Percentiles rank a stretch among this genome's conserved stretches.
Evolutionary conservation across 2,113 vertebrate species (phyloP).

Genomic region (Onychorhynchus coronatus): DNA sequence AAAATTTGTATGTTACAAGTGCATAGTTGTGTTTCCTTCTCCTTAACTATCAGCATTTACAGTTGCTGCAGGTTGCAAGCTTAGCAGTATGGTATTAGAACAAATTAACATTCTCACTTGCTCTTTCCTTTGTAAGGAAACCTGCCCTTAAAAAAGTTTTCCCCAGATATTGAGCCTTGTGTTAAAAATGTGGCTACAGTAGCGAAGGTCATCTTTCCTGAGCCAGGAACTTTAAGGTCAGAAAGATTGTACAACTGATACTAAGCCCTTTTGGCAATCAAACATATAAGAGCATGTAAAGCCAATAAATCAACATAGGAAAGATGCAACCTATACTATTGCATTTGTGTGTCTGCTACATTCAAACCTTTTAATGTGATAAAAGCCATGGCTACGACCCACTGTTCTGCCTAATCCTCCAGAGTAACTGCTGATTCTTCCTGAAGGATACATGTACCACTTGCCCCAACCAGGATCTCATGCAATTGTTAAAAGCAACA

Average conservation of each 20-base stretch:
- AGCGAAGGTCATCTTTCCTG: conserved; percentile 78
- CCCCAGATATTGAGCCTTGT: conserved; percentile 40
- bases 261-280: conserved; percentile 78
- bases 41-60: conserved; percentile 45
- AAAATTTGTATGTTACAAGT: conserved; percentile 71
- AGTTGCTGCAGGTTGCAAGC: conserved; percentile 66
- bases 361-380: conserved; percentile 5
- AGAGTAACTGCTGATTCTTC: background rate
- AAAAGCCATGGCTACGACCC: background rate
- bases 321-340: conserved; percentile 25
- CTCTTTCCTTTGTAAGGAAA: conserved; percentile 58
- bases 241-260: conserved; percentile 73
- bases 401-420: conserved; percentile 1
- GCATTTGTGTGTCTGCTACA: conserved; percentile 45
- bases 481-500: background rate
- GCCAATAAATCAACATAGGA: conserved; percentile 44
- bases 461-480: background rate
- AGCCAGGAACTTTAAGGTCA: conserved; percentile 73
- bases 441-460: background rate
- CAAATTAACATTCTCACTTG: conserved; percentile 40
- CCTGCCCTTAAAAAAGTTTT: conserved; percentile 39
- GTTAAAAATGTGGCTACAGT: conserved; percentile 69
- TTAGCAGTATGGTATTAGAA: conserved; percentile 59
- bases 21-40: conserved; percentile 76
- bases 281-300: conserved; percentile 30